These are phyloP conservation scores for Peromyscus nudipes DNA, from an alignment of 2,797 vertebrate species.

Conservation along the genomic window DNA sequence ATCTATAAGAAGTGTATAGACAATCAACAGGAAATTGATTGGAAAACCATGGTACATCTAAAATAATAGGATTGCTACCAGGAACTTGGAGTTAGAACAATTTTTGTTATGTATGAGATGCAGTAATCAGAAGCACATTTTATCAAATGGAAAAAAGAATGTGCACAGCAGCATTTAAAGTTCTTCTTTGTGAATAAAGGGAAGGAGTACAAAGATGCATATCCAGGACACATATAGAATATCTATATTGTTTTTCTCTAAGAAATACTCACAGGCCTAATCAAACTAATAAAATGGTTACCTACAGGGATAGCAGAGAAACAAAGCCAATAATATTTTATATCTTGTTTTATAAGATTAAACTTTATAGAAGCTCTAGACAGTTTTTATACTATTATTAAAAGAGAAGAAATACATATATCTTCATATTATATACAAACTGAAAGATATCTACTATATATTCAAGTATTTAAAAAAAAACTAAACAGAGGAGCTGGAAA, in stretches of 20 bases:
- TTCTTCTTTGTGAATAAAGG: neutral
- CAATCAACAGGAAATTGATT: neutral
- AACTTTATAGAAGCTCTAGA: conserved; percentile 20
- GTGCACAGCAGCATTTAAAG: neutral
- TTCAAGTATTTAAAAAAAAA: conserved; percentile 3
- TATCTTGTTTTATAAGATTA: conserved; percentile 15
- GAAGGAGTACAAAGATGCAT: neutral
- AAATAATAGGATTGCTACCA: neutral
- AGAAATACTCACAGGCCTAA: conserved; percentile 10
- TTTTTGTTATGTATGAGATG: neutral
- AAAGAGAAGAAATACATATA: neutral
- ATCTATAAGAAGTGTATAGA: neutral
- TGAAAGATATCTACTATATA: neutral
- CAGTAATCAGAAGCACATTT: neutral
- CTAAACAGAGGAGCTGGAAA: neutral
- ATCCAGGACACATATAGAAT: neutral
- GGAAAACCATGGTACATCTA: neutral
- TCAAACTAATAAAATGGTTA: conserved; percentile 5
- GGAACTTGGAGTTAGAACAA: neutral
- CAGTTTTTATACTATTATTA: neutral
- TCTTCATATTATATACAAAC: neutral
- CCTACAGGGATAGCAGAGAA: neutral
- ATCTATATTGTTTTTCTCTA: neutral
- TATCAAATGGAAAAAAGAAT: conserved; percentile 18
- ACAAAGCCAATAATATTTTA: neutral